Percentiles rank a stretch among this genome's conserved stretches.
Conservation (phyloP, 2,888 invertebrate genomes). For the Lydus trimaculatus region DNA sequence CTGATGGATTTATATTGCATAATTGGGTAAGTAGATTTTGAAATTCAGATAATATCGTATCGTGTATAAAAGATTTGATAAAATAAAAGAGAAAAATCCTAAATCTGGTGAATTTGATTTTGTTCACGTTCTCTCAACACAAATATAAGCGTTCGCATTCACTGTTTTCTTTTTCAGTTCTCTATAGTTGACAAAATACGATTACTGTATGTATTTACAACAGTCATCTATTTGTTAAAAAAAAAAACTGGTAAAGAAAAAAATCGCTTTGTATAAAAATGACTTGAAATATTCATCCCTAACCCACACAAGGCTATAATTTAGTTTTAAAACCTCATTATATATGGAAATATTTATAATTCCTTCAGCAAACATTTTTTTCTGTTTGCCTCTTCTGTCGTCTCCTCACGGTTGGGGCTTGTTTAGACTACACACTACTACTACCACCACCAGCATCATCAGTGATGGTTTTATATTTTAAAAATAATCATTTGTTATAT, state of each 20-base stretch:
- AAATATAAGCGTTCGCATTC: not conserved
- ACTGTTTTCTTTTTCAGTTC: not conserved
- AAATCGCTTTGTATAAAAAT: slow-evolving; percentile 23
- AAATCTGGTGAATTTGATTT: slow-evolving; percentile 15
- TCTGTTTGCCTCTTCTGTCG: slow-evolving; percentile 11
- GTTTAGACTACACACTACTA: slow-evolving; percentile 29
- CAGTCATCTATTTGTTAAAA: slow-evolving; percentile 20
- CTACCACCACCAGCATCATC: not conserved
- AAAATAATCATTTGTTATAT: not conserved
- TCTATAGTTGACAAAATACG: not conserved
- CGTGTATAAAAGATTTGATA: not conserved
- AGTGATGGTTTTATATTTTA: not conserved
- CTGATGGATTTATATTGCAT: slow-evolving; percentile 25
- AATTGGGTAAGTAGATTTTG: slow-evolving; percentile 10
- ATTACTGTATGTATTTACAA: slow-evolving; percentile 7
- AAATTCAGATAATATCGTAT: not conserved
- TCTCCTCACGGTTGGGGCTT: slow-evolving; percentile 25
- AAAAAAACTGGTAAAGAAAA: slow-evolving; percentile 23
- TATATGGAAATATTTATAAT: slow-evolving; percentile 36
- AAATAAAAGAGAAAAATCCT: not conserved
- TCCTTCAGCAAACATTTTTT: slow-evolving; percentile 32
- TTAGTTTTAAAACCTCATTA: slow-evolving; percentile 34
- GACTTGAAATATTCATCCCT: slow-evolving; percentile 27
- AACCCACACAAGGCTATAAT: slow-evolving; percentile 32
- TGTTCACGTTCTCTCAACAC: slow-evolving; percentile 12